phyloP scores from a whole-genome alignment of 1,140 invertebrate species.

The Trichonephila inaurata region DNA sequence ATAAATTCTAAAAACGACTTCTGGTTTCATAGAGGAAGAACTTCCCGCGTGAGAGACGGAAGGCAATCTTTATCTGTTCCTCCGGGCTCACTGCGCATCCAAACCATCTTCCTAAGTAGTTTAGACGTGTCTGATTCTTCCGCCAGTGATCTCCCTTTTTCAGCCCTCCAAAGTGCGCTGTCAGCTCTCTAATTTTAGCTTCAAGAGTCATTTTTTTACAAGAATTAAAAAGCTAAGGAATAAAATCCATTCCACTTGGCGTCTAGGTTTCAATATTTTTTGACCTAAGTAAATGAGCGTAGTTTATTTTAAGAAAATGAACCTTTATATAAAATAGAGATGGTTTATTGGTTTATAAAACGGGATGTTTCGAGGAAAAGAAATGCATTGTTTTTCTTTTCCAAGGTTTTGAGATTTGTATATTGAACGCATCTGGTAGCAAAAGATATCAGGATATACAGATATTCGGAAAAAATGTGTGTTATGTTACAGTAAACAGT shows the following conservation, averaged over 20 bases:
- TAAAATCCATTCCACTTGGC: background rate
- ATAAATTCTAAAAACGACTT: slow-evolving; percentile 23
- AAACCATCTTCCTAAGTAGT: too few species aligned
- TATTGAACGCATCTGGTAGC: too few species aligned
- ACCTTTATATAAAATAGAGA: background rate
- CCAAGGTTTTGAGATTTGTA: too few species aligned
- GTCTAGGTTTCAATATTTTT: too few species aligned
- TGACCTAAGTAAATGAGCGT: too few species aligned
- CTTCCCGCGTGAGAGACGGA: background rate
- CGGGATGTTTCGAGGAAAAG: too few species aligned
- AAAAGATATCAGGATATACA: too few species aligned
- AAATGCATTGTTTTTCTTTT: too few species aligned
- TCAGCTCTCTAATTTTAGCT: slow-evolving; percentile 20
- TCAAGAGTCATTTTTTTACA: background rate
- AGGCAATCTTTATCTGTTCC: background rate
- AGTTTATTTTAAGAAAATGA: background rate
- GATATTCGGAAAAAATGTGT: too few species aligned
- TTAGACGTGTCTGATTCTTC: background rate
- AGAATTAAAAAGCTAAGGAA: background rate
- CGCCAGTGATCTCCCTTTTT: background rate
- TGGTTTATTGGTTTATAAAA: too few species aligned
- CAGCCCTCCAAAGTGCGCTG: too few species aligned
- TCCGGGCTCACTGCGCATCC: background rate
- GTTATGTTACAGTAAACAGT: too few species aligned
- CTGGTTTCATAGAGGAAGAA: background rate